These are phyloP conservation scores for Molorchus minor DNA, from an alignment of 2,888 invertebrate genomes.

Conservation along the genomic window DNA sequence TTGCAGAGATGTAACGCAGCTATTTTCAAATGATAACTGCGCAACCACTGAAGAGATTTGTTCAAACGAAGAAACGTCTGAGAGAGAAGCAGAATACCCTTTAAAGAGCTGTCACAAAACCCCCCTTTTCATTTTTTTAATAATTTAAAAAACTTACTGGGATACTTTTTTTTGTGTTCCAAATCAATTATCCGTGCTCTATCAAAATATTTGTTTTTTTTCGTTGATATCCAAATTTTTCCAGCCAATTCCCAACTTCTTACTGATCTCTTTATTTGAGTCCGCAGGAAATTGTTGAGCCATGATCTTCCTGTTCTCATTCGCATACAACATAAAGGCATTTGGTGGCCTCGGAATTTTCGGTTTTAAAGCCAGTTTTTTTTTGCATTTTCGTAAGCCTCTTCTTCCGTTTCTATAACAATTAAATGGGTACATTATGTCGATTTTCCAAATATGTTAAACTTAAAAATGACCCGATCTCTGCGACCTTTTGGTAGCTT, in stretches of 20 bases:
- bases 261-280: constrained; percentile 71
- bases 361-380: constrained; percentile 22
- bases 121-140: not conserved
- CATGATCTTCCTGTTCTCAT: constrained; percentile 69
- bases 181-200: constrained; percentile 67
- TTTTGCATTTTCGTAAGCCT: constrained; percentile 22
- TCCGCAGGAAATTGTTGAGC: constrained; percentile 67
- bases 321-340: constrained; percentile 73
- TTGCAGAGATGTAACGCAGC: too few relatives aligned
- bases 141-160: constrained; percentile 66
- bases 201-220: constrained; percentile 67
- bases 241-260: constrained; percentile 69
- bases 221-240: constrained; percentile 65
- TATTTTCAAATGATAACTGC: too few relatives aligned
- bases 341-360: constrained; percentile 71
- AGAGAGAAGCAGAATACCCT: not conserved
- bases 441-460: not conserved
- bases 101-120: too few relatives aligned
- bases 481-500: not conserved
- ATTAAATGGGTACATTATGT: not conserved
- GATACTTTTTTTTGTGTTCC: constrained; percentile 71
- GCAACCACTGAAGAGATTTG: too few relatives aligned
- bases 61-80: too few relatives aligned
- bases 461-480: not conserved
- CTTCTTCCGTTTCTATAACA: constrained; percentile 23